These are phyloP conservation scores for Zeus faber DNA, from an alignment of 2,113 vertebrate genomes.

Conservation along the genomic window DNA sequence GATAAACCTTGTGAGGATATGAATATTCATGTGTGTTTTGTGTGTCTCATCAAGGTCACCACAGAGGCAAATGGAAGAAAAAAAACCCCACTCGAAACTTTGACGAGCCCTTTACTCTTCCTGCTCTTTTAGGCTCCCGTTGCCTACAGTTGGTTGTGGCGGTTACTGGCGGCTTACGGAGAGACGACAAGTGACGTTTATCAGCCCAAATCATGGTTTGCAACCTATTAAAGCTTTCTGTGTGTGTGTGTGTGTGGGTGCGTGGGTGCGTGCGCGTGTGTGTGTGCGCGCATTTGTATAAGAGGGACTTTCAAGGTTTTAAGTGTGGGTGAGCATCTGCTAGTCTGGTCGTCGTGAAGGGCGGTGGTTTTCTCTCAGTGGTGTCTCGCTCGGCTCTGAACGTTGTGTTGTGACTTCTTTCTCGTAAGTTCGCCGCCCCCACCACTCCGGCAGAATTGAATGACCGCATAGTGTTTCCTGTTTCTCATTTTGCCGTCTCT, in stretches of 20 bases:
- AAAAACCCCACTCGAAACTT: too few relatives aligned
- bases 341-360: conserved; percentile 32
- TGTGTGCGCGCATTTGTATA: neutral
- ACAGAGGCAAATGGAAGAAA: too few relatives aligned
- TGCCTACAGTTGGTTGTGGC: too few relatives aligned
- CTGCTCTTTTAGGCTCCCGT: too few relatives aligned
- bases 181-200: too few relatives aligned
- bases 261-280: conserved; percentile 9
- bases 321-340: conserved; percentile 41
- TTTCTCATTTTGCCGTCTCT: conserved; percentile 14
- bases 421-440: neutral
- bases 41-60: too few relatives aligned
- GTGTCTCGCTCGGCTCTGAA: conserved; percentile 26
- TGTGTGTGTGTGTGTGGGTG: conserved; percentile 12
- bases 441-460: neutral
- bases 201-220: too few relatives aligned
- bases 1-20: neutral
- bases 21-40: neutral
- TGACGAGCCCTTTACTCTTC: too few relatives aligned
- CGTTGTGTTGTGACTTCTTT: conserved; percentile 19
- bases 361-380: conserved; percentile 14
- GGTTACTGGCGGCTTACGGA: too few relatives aligned
- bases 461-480: conserved; percentile 35
- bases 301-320: conserved; percentile 36
- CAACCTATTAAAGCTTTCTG: too few relatives aligned